Evolutionary conservation across 2,797 vertebrate genomes (phyloP), one percentile per base, ranked within the genome.

Genomic region (Galago senegalensis): DNA sequence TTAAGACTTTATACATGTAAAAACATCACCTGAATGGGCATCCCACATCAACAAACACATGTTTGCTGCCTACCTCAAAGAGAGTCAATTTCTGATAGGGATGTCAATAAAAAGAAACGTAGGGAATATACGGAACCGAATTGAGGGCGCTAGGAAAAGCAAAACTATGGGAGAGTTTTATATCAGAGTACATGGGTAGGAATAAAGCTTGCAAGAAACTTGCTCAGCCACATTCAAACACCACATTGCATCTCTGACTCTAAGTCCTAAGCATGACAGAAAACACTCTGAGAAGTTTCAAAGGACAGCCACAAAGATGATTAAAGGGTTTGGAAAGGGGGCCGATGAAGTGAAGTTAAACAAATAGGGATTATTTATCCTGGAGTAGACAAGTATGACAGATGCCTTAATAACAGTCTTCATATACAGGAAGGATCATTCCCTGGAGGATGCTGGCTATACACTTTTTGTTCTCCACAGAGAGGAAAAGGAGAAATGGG

Each of bases 321-420:
- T 97, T 94, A 97, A 95, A 97, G 96, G 96, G 61, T 80, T 91
- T 56, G 82, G 29, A 86, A 83, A 40, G 58, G 25, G 83, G 81
- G 79, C 37, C 93, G 67, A 60, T 3, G 85, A 82, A 46, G 91
- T 87, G 87, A 96, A 96, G 94, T 80, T 92, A 88, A 97, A 96
- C 87, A 91, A 96, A 96, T 10, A 89, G 83, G 87, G 93, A 92
- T 94, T 97, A 96, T 92, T 90, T 95, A 84, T 86, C 69, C 84
- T 34, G n/a, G 31, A 90, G 92, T 18, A 94, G 97, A 97, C 85
- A 96, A 73, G 82, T 61, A 94, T 93, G 94, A 96, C 94, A 90
- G 95, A 65, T 31, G 21, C 65, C 75, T 95, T 97, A 97, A 97
- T 93, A 92, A 94, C 75, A 96, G 95, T 95, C 92, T 95, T 97